These are phyloP conservation scores for Strongylocentrotus purpuratus DNA, from an alignment of 35 echinoderm and acorn worm genomes.

Conservation along the genomic window DNA sequence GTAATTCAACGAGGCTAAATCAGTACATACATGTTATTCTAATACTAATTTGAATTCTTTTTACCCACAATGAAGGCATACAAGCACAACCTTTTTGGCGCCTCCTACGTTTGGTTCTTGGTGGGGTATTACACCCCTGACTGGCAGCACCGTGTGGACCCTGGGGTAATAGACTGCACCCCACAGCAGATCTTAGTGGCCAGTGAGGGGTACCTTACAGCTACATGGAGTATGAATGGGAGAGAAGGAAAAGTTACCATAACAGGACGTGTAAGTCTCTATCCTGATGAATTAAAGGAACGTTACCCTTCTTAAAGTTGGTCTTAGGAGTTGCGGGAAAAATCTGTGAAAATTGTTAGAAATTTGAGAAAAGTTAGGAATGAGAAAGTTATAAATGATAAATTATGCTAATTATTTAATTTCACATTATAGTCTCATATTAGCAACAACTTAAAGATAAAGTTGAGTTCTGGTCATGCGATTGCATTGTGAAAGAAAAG, in stretches of 20 bases:
- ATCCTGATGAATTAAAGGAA: neutral
- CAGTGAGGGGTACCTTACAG: slow-evolving; percentile 66
- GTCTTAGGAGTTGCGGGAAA: too few species aligned
- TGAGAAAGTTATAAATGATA: too few species aligned
- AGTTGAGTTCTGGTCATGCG: too few species aligned
- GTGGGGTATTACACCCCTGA: slow-evolving; percentile 63
- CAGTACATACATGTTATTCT: too few species aligned
- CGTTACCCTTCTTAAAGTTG: neutral
- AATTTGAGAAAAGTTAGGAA: too few species aligned
- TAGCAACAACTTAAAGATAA: too few species aligned
- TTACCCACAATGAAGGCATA: neutral
- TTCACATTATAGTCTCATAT: too few species aligned
- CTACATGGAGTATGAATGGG: slow-evolving; percentile 63
- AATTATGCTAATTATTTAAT: too few species aligned
- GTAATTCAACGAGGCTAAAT: too few species aligned
- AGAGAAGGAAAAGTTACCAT: slow-evolving; percentile 45
- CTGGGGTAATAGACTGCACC: slow-evolving; percentile 52
- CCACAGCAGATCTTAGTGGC: slow-evolving; percentile 34
- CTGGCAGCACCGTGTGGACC: slow-evolving; percentile 55
- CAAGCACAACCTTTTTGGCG: neutral
- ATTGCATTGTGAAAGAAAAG: too few species aligned
- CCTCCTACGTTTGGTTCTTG: slow-evolving; percentile 42
- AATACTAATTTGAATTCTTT: neutral
- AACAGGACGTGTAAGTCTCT: slow-evolving; percentile 51
- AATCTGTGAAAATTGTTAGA: too few species aligned